Base-by-base conservation (phyloP, 37 sponge, comb jelly and placozoan genomes). In the Crambe crambe region DNA sequence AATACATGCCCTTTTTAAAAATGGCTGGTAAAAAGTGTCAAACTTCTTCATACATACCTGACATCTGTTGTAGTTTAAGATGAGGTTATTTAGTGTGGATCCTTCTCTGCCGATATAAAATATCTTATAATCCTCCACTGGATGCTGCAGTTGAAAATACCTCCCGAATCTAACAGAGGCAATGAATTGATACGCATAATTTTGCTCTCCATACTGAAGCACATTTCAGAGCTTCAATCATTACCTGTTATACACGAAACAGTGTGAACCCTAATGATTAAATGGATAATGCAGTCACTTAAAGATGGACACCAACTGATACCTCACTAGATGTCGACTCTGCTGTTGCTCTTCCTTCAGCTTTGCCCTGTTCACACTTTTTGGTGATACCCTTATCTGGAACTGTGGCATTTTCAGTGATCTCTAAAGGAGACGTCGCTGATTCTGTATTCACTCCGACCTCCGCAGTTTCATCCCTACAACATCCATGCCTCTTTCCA, bases 21-120 rank as follows among this genome's bases (percentile, higher is more conserved):
- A n/a, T n/a, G n/a, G n/a, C n/a, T n/a, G n/a, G n/a, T n/a, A n/a
- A n/a, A n/a, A n/a, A n/a, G n/a, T n/a, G n/a, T n/a, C n/a, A n/a
- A n/a, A n/a, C n/a, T n/a, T n/a, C n/a, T n/a, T n/a, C n/a, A n/a
- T n/a, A n/a, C n/a, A n/a, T 80, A 95, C 96, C 88, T 86, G 76
- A 57, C 83, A 78, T 31, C 65, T 35, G 74, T 31, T 85, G 77
- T 78, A 86, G 63, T 71, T 86, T 51, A 95, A 77, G 56, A 95
- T 74, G 60, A 92, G 40, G 56, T 95, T 92, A 34, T 47, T 89
- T 37, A 95, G 86, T 3, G 83, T 85, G n/a, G 60, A 68, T 6
- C 90, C 87, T 64, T 92, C 93, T 39, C n/a, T 10, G 8, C 96
- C 96, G 26, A 95, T 86, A 62, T 92, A 95, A 65, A 92, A 95